phyloP scores from a whole-genome alignment of 2,113 vertebrate genomes.

The Aleadryas rufinucha region DNA sequence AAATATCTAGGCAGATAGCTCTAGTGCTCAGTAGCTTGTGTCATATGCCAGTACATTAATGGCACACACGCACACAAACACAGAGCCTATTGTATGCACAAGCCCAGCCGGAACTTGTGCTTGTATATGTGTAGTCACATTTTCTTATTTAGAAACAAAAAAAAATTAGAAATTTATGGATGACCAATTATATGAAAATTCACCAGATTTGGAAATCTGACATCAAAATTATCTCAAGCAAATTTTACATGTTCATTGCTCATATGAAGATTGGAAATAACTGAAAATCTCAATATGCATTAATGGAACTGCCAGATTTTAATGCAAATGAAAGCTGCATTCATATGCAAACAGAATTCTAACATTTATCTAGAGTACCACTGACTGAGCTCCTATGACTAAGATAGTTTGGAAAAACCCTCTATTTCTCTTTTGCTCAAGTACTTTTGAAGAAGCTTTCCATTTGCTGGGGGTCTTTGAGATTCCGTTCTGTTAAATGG shows the following conservation, averaged over 20 bases:
- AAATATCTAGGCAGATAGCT: not conserved
- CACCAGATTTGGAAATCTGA: not conserved
- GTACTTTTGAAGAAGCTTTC: not conserved
- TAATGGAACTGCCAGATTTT: not conserved
- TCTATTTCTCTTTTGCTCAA: not conserved
- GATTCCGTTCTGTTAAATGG: not conserved
- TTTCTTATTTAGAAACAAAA: not conserved
- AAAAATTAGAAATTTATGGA: not conserved
- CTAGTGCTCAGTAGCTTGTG: not conserved
- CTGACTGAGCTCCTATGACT: not conserved
- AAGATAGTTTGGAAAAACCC: not conserved
- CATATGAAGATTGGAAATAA: not conserved
- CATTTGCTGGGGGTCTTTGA: not conserved
- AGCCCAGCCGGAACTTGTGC: not conserved
- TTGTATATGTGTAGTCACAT: not conserved
- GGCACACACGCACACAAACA: rapidly evolving
- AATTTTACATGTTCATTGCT: not conserved
- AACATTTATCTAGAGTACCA: not conserved
- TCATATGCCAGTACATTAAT: not conserved
- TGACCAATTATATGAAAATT: not conserved
- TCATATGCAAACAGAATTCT: not conserved
- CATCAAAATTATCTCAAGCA: not conserved
- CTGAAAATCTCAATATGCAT: not conserved
- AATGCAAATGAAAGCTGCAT: not conserved
- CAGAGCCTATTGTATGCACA: not conserved